phyloP scores from a whole-genome alignment of 2,888 invertebrate species.

The Drosophila prostipennis region DNA sequence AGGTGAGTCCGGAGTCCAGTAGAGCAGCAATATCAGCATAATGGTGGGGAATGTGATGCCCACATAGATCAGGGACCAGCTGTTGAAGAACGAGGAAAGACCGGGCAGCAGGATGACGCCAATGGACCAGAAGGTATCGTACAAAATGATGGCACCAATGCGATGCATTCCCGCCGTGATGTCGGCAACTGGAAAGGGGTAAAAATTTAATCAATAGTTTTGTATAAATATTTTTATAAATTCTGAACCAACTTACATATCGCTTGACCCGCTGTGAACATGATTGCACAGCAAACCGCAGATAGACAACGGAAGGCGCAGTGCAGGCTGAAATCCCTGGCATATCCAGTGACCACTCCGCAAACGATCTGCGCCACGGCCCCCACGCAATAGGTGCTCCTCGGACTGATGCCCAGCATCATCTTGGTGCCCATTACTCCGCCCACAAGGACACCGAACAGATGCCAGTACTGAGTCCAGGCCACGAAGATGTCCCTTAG shows the following conservation, averaged over 20 bases:
- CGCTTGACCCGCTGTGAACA: slow-evolving; percentile 84
- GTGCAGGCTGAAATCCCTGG: slow-evolving; percentile 83
- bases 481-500: slow-evolving; percentile 83
- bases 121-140: slow-evolving; percentile 85
- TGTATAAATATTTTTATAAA: neutral
- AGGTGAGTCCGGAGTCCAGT: slow-evolving; percentile 85
- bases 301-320: slow-evolving; percentile 83
- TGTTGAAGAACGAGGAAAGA: slow-evolving; percentile 82
- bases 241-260: slow-evolving; percentile 82
- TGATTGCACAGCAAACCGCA: slow-evolving; percentile 84
- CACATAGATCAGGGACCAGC: slow-evolving; percentile 84
- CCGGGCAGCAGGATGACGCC: slow-evolving; percentile 84
- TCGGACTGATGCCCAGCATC: slow-evolving; percentile 83
- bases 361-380: slow-evolving; percentile 83
- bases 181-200: slow-evolving; percentile 80
- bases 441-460: slow-evolving; percentile 84
- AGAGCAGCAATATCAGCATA: slow-evolving; percentile 81
- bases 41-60: slow-evolving; percentile 84
- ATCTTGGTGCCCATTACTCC: slow-evolving; percentile 83
- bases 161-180: slow-evolving; percentile 83
- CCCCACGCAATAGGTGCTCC: slow-evolving; percentile 82
- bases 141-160: slow-evolving; percentile 82
- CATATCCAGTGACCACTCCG: slow-evolving; percentile 83
- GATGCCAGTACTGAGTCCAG: slow-evolving; percentile 85
- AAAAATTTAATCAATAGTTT: neutral